These are phyloP conservation scores for Tethea ocularis DNA, from an alignment of 2,888 invertebrate species.

Conservation along the genomic window DNA sequence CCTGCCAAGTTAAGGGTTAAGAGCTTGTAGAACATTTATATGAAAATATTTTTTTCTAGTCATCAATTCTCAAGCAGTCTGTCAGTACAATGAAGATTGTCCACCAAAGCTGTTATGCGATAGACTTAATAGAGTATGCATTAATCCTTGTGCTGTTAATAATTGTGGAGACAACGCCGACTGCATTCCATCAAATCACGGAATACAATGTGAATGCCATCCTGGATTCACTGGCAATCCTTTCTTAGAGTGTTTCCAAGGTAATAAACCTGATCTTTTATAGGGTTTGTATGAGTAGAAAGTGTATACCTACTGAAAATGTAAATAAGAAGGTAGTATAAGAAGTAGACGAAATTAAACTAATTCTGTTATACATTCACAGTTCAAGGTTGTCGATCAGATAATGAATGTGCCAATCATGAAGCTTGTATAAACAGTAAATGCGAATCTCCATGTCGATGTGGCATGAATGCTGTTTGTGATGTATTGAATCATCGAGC, in stretches of 20 bases:
- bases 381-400: slow-evolving; percentile 88
- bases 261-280: slow-evolving; percentile 51
- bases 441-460: slow-evolving; percentile 90
- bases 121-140: slow-evolving; percentile 91
- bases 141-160: slow-evolving; percentile 91
- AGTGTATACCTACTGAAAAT: neutral
- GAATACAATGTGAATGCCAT: slow-evolving; percentile 89
- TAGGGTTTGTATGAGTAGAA: neutral
- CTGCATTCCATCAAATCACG: slow-evolving; percentile 90
- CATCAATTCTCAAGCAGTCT: slow-evolving; percentile 79
- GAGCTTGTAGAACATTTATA: slow-evolving; percentile 3
- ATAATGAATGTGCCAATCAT: slow-evolving; percentile 88
- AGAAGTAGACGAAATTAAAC: too few species aligned
- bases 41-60: slow-evolving; percentile 54
- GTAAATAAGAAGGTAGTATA: too few species aligned
- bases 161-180: slow-evolving; percentile 93
- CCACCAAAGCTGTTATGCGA: slow-evolving; percentile 94
- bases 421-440: slow-evolving; percentile 91
- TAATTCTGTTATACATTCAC: slow-evolving; percentile 31
- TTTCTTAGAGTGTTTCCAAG: slow-evolving; percentile 87
- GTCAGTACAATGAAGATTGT: slow-evolving; percentile 96
- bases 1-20: neutral
- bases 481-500: slow-evolving; percentile 91
- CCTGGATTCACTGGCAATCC: slow-evolving; percentile 91
- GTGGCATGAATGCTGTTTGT: slow-evolving; percentile 92